Evolutionary conservation across 2,888 invertebrate genomes (phyloP).

Genomic region (Acanthosoma haemorrhoidale): DNA sequence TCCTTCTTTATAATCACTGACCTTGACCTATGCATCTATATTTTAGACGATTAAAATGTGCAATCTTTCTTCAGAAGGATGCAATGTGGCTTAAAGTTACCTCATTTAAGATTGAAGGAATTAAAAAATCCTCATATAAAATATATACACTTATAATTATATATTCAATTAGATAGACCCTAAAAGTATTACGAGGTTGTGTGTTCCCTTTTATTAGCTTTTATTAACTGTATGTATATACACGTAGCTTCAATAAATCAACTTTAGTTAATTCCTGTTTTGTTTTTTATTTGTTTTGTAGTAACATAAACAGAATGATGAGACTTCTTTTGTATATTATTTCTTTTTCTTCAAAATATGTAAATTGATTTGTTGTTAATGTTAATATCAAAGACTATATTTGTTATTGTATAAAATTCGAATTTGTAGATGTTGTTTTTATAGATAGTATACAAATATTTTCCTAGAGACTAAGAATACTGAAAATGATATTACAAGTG

Average conservation of each 20-base stretch:
- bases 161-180: constrained; percentile 1
- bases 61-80: not conserved
- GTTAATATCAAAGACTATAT: not conserved
- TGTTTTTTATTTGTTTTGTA: too few species aligned
- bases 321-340: not conserved
- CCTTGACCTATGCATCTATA: not conserved
- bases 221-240: constrained; percentile 3
- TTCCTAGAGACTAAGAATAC: not conserved
- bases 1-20: not conserved
- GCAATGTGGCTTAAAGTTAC: constrained; percentile 14
- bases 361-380: not conserved
- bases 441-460: not conserved
- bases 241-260: too few species aligned
- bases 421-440: not conserved
- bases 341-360: not conserved
- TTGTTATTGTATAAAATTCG: not conserved
- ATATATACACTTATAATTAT: not conserved
- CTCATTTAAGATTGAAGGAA: not conserved
- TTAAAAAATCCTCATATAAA: not conserved
- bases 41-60: not conserved
- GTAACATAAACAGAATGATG: too few species aligned
- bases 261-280: too few species aligned
- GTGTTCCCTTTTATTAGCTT: not conserved
- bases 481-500: not conserved
- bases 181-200: constrained; percentile 24